Base-by-base conservation (phyloP, 2,888 invertebrate genomes). In the Lathronympha strigana region DNA sequence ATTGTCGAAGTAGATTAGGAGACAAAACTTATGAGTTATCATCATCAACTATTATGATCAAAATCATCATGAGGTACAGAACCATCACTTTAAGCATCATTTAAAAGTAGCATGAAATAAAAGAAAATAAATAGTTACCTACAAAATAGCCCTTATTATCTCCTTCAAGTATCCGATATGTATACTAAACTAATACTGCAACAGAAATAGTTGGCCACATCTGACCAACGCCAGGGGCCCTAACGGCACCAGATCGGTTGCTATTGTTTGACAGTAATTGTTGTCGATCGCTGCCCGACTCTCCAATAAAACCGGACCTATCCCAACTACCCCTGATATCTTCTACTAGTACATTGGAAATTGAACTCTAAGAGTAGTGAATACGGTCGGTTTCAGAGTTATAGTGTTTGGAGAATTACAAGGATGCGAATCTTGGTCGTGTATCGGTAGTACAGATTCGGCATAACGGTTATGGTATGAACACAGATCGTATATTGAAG, bases 231-330 rank as follows among this genome's bases (percentile, higher is more conserved):
- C 82, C 81, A 69, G 69, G 47, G 73, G 82, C 76, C 69, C 61
- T 87, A 89, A 90, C 89, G 84, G 89, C 76, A 80, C 75, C 58
- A 70, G 67, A 74, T 80, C 82, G 74, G 82, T 80, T 84, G 79
- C 83, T 76, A 84, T 84, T 86, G 84, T 89, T 84, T 86, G 88
- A 90, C 88, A 90, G 90, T 87, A 89, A 69, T 69, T 68, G 73
- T 73, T 69, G 66, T 67, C 68, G 69, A 69, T 70, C 43, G 61
- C 61, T 45, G 53, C 5, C 50, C 11, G 15, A 43, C 57, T 45
- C 31, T 6, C 58, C 58, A 60, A 60, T 49, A 47, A 33, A 47
- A 60, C 43, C 17, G 21, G 57, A 60, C 45, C 58, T 73, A 73
- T 60, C 72, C 40, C 25, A 62, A 45, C 57, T 33, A 69, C 53